Evolutionary conservation across 2,888 invertebrate genomes (phyloP).

Genomic region (Hypena proboscidalis): DNA sequence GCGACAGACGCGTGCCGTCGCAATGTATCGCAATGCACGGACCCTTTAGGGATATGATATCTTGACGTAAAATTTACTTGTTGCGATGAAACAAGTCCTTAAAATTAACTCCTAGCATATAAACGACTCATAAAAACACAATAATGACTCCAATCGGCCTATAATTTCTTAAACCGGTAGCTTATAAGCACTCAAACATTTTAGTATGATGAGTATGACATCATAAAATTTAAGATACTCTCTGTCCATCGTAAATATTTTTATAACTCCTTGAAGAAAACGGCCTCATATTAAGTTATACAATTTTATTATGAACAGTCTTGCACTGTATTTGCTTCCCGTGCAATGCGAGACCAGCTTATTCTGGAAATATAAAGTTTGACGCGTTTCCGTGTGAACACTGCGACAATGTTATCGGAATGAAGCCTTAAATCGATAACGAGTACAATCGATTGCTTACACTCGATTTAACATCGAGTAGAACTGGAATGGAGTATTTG

Average conservation of each 20-base stretch:
- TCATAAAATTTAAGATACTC: constrained; percentile 28
- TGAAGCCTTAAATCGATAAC: constrained; percentile 6
- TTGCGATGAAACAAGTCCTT: no score
- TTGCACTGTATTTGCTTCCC: no score
- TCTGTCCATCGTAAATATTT: constrained; percentile 31
- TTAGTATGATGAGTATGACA: constrained; percentile 32
- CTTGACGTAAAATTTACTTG: no score
- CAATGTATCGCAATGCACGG: no score
- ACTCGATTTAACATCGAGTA: neutral
- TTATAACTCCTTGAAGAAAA: constrained; percentile 30
- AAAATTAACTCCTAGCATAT: no score
- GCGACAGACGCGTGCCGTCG: no score
- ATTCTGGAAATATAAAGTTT: no score
- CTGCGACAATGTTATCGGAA: neutral
- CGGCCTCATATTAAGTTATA: no score
- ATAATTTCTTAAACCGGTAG: constrained; percentile 14
- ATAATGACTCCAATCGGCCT: constrained; percentile 13
- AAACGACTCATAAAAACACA: neutral
- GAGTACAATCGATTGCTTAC: neutral
- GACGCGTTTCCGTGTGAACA: no score
- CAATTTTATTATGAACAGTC: no score
- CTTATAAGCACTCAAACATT: constrained; percentile 24
- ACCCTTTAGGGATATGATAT: no score
- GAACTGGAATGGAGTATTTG: neutral
- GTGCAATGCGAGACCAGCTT: no score